Conservation (phyloP, 2,888 invertebrate genomes). For the Spisula subtruncata region DNA sequence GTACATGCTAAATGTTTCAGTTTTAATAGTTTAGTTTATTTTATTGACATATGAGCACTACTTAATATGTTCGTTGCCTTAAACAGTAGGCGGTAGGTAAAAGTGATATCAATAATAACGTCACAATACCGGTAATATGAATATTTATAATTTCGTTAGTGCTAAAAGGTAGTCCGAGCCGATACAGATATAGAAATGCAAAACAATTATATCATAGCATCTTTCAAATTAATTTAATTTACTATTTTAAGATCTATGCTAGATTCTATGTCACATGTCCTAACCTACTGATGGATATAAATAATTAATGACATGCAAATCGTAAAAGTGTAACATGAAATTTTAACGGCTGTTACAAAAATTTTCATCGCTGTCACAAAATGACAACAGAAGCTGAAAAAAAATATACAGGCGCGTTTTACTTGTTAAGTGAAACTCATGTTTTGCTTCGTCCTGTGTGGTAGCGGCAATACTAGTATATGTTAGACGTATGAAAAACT, state of each 20-base stretch:
- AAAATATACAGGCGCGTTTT: conserved; percentile 6
- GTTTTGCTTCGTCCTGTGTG: conserved; percentile 25
- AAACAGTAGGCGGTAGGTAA: no score
- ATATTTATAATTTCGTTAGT: no score
- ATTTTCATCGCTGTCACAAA: background rate
- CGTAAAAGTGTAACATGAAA: background rate
- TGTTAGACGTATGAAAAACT: conserved; percentile 33
- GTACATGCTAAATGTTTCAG: no score
- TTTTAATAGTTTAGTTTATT: no score
- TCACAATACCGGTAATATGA: no score
- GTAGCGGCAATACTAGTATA: conserved; percentile 9
- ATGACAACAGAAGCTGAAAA: conserved; percentile 7
- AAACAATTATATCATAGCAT: background rate
- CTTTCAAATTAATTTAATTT: no score
- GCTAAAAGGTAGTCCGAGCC: no score
- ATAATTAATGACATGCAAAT: background rate
- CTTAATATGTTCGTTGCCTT: no score
- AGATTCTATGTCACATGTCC: background rate
- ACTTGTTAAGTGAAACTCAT: conserved; percentile 27
- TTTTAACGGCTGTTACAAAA: conserved; percentile 19
- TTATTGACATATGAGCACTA: no score
- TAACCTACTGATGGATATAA: background rate
- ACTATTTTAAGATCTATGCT: no score
- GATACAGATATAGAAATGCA: background rate
- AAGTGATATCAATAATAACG: no score